Percentiles rank a stretch among this genome's conserved stretches.
These are phyloP conservation scores for Catharus bicknelli DNA, from an alignment of 2,113 vertebrate species.

Conservation along the genomic window DNA sequence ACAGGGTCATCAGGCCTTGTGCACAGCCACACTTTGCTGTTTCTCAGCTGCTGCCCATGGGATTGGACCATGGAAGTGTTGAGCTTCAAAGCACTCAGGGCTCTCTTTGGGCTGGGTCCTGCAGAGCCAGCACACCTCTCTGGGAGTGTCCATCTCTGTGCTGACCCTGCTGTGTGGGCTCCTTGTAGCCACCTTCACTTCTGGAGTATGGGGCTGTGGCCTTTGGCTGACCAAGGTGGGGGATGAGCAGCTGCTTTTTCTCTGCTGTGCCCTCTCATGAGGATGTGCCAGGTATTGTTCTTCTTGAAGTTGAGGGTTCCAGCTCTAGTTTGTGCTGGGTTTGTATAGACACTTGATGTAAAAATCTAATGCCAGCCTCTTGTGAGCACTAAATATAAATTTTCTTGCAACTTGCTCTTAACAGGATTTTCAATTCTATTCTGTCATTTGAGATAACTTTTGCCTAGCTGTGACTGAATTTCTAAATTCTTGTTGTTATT, in stretches of 20 bases:
- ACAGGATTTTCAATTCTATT: neutral
- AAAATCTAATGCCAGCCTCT: neutral
- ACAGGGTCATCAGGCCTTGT: accelerated
- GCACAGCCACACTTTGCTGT: neutral
- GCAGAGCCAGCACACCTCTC: neutral
- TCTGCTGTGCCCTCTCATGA: neutral
- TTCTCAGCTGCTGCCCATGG: neutral
- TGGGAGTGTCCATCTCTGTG: neutral
- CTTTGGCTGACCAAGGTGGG: neutral
- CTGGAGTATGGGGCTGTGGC: accelerated
- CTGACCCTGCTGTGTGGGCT: neutral
- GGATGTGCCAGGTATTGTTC: neutral
- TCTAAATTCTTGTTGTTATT: neutral
- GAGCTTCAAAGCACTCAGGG: neutral
- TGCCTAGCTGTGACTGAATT: neutral
- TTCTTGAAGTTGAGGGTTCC: accelerated
- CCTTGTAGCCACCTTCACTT: neutral
- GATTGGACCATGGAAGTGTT: accelerated
- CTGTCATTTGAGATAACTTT: neutral
- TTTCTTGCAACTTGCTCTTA: neutral
- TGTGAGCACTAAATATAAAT: neutral
- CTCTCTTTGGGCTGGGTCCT: neutral
- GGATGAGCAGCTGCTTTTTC: neutral
- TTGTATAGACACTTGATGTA: neutral
- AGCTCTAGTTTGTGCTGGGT: neutral